Percentiles rank a stretch among this genome's conserved stretches.
These are phyloP conservation scores for Serripes groenlandicus DNA, from an alignment of 2,888 invertebrate species.

Conservation along the genomic window DNA sequence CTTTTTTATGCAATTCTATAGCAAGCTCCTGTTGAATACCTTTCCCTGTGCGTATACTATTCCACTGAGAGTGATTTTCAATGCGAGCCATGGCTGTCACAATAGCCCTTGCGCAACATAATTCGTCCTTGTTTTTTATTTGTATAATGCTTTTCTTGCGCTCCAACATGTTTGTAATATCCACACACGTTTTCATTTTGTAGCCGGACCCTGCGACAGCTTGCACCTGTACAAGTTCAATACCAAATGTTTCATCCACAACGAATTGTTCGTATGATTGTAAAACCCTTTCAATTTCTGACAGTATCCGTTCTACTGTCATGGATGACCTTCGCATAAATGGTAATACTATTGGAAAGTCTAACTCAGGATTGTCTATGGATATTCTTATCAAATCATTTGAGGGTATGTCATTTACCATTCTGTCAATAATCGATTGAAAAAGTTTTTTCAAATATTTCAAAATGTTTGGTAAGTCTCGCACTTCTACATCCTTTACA, in stretches of 20 bases:
- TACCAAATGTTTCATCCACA: conserved; percentile 21
- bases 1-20: conserved; percentile 36
- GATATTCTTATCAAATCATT: conserved; percentile 42
- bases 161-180: conserved; percentile 44
- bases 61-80: conserved; percentile 50
- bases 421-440: conserved; percentile 18
- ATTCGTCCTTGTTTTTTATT: conserved; percentile 49
- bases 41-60: conserved; percentile 43
- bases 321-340: conserved; percentile 34
- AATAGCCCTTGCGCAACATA: conserved; percentile 58
- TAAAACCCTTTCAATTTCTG: conserved; percentile 53
- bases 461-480: conserved; percentile 26
- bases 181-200: conserved; percentile 43
- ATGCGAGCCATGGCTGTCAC: conserved; percentile 57
- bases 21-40: conserved; percentile 47
- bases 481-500: conserved; percentile 10
- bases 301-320: conserved; percentile 42
- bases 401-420: conserved; percentile 9
- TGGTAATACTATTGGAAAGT: conserved; percentile 37
- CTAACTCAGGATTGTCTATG: conserved; percentile 48
- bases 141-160: conserved; percentile 52
- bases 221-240: conserved; percentile 52
- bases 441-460: conserved; percentile 11
- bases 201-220: conserved; percentile 39
- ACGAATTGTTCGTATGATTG: conserved; percentile 40